Conservation (phyloP, 2,888 invertebrate species). For the Tetragonula carbonaria region DNA sequence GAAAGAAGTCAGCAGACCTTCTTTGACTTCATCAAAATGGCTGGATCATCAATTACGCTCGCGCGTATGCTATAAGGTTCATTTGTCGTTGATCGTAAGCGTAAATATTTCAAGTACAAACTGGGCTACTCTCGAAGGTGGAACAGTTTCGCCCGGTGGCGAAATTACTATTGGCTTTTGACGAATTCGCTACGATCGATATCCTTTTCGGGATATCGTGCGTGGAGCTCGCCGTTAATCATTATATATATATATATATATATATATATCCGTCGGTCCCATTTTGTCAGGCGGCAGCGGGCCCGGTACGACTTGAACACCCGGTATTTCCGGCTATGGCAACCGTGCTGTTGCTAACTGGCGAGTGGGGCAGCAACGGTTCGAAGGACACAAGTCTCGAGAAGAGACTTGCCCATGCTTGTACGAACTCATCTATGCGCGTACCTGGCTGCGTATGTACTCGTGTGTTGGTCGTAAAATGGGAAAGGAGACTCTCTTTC, state of each 20-base stretch:
- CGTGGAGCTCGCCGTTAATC: constrained; percentile 37
- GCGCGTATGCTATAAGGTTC: not conserved
- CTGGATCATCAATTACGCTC: constrained; percentile 12
- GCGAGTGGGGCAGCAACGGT: constrained; percentile 72
- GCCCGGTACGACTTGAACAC: constrained; percentile 71
- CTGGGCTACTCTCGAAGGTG: not conserved
- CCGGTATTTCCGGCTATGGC: constrained; percentile 79
- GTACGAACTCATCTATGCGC: constrained; percentile 15
- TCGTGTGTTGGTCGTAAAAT: not conserved
- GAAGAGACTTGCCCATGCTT: constrained; percentile 58
- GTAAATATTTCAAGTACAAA: not conserved
- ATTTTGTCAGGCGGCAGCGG: constrained; percentile 34
- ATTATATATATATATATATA: not conserved
- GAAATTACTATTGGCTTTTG: too few relatives aligned
- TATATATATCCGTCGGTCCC: constrained; percentile 33
- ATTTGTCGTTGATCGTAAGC: constrained; percentile 4
- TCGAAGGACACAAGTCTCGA: constrained; percentile 65
- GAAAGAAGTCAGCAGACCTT: not conserved
- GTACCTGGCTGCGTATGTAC: constrained; percentile 19
- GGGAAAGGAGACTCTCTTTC: constrained; percentile 4
- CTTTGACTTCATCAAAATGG: constrained; percentile 28
- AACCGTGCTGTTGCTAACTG: constrained; percentile 73
- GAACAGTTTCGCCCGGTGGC: too few relatives aligned
- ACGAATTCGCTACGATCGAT: not conserved
- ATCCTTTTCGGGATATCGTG: constrained; percentile 11